phyloP scores from a whole-genome alignment of 2,113 vertebrate genomes.

The Condylura cristata region DNA sequence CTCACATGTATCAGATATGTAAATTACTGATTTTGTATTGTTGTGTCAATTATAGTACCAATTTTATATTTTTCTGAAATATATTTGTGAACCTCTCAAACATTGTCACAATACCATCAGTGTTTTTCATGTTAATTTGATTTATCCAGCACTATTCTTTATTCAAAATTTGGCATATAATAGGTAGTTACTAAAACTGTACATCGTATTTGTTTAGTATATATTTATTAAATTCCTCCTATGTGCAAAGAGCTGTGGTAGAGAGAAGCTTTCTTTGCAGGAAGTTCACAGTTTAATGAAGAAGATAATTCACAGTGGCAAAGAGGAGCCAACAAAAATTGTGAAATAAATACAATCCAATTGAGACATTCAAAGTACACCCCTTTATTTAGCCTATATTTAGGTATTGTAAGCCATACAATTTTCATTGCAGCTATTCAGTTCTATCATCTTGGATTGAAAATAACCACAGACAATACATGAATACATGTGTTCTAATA shows the following conservation, averaged over 20 bases:
- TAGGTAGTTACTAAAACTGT: background rate
- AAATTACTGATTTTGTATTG: background rate
- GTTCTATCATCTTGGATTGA: background rate
- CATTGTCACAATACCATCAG: background rate
- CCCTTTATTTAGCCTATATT: background rate
- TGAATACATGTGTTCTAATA: background rate
- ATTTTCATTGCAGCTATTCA: background rate
- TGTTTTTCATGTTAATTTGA: background rate
- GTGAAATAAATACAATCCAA: background rate
- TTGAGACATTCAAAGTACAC: slow-evolving; percentile 10
- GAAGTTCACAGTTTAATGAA: background rate
- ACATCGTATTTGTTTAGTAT: background rate
- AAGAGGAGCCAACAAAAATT: background rate
- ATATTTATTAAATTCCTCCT: background rate
- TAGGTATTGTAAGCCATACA: background rate
- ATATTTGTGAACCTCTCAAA: background rate
- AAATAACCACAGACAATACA: background rate
- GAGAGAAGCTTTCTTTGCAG: background rate
- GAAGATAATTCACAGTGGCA: background rate
- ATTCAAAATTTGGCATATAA: background rate
- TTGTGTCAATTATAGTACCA: background rate
- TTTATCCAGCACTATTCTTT: background rate
- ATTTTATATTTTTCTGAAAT: background rate
- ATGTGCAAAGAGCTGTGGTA: background rate
- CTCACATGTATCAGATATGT: background rate